A percentile compares a stretch with the other conserved stretches of the same genome.
Conservation (phyloP, 2,888 invertebrate genomes). For the Baccha elongata region DNA sequence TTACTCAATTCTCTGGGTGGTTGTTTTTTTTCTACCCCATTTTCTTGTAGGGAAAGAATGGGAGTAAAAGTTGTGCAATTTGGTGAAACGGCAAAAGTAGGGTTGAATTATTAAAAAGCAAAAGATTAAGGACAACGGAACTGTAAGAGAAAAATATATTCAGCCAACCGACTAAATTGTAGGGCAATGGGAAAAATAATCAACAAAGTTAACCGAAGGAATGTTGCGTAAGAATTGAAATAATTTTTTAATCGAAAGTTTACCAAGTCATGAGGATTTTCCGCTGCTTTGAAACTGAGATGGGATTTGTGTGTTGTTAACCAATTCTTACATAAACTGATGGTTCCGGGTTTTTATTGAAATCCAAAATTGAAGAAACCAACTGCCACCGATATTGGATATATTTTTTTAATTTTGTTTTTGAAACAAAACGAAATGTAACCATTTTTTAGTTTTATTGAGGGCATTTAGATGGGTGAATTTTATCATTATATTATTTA, state of each 20-base stretch:
- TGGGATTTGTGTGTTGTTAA: constrained; percentile 10
- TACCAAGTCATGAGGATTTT: constrained; percentile 41
- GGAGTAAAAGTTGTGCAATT: constrained; percentile 71
- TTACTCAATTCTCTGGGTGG: constrained; percentile 44
- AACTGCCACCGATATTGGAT: background rate
- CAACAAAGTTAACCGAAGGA: constrained; percentile 51
- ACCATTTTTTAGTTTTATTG: background rate
- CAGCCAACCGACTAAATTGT: constrained; percentile 56
- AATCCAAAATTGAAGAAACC: background rate
- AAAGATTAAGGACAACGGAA: constrained; percentile 58
- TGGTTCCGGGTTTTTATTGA: background rate
- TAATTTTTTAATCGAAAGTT: constrained; percentile 74
- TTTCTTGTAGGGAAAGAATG: constrained; percentile 10
- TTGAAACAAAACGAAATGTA: background rate
- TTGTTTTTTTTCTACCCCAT: background rate
- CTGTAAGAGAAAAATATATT: background rate
- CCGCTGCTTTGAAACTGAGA: constrained; percentile 23
- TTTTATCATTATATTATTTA: too few species aligned
- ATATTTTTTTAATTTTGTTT: constrained; percentile 1
- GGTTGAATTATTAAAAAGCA: constrained; percentile 69
- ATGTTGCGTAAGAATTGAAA: constrained; percentile 69
- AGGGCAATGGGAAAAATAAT: constrained; percentile 10
- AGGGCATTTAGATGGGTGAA: too few species aligned
- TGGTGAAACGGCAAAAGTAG: constrained; percentile 55
- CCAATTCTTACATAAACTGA: background rate